Conservation (phyloP, 1,140 invertebrate species). For the Camponotus floridanus region DNA sequence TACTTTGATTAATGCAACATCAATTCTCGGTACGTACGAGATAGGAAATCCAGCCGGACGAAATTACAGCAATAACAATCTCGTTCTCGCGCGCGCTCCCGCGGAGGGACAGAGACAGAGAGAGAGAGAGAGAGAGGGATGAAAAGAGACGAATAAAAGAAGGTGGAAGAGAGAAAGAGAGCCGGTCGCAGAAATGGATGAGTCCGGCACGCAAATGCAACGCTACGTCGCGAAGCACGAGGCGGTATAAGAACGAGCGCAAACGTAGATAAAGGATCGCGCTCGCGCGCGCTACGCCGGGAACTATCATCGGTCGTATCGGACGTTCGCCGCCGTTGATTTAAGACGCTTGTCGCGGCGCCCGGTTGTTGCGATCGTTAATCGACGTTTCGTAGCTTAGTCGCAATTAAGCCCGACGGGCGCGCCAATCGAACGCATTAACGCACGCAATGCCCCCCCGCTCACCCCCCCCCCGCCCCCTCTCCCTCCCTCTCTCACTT, state of each 20-base stretch:
- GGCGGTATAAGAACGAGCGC: conserved; percentile 8
- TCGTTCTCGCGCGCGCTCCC: conserved; percentile 14
- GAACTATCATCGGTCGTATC: conserved; percentile 48
- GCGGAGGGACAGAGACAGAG: background rate
- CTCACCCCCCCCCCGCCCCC: background rate
- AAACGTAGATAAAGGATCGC: conserved; percentile 57
- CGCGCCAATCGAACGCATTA: conserved; percentile 78
- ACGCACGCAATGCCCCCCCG: conserved; percentile 75
- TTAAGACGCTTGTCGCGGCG: conserved; percentile 76
- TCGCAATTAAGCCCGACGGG: conserved; percentile 79
- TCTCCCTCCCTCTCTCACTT: background rate
- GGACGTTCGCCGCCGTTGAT: conserved; percentile 69
- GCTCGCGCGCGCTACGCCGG: conserved; percentile 49
- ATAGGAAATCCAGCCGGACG: conserved; percentile 48
- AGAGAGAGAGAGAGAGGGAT: background rate
- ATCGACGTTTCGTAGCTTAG: conserved; percentile 80
- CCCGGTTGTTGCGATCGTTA: conserved; percentile 82
- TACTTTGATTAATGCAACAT: conserved; percentile 58
- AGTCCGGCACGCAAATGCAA: conserved; percentile 46
- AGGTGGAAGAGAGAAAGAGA: background rate
- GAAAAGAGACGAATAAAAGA: background rate
- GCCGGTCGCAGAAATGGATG: conserved; percentile 23
- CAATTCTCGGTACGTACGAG: conserved; percentile 49
- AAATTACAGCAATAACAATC: conserved; percentile 58
- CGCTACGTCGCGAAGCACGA: background rate